These are phyloP conservation scores for Alca torda DNA, from an alignment of 2,797 vertebrate species.

Conservation along the genomic window DNA sequence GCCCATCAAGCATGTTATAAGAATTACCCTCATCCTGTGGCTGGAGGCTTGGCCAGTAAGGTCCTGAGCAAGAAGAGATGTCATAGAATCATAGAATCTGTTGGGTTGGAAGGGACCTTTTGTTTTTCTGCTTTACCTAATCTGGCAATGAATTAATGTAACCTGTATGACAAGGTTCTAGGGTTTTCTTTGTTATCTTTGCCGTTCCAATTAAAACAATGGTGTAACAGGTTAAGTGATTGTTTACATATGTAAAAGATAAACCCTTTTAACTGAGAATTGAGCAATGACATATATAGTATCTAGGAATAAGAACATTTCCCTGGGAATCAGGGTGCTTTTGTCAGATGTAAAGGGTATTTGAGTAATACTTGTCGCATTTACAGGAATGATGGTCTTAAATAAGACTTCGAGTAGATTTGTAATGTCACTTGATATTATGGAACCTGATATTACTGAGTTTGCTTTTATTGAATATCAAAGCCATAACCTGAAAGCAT, in stretches of 20 bases:
- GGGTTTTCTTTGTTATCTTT: background rate
- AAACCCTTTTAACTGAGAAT: background rate
- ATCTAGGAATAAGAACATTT: background rate
- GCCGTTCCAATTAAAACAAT: background rate
- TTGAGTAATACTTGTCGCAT: background rate
- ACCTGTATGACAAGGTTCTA: background rate
- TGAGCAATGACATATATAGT: background rate
- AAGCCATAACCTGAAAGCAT: background rate
- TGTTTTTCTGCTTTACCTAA: background rate
- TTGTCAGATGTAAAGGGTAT: background rate
- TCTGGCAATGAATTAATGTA: background rate
- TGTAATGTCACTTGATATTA: background rate
- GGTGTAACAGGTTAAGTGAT: background rate
- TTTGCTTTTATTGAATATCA: background rate
- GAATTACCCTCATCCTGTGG: background rate
- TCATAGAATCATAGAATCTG: no score
- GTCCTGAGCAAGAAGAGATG: background rate
- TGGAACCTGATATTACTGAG: background rate
- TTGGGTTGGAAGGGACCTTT: background rate
- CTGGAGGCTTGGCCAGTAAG: background rate
- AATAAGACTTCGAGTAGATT: background rate
- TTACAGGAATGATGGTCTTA: background rate
- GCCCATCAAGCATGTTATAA: background rate
- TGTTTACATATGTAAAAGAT: background rate
- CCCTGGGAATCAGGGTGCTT: background rate